Conservation (phyloP, 2,888 invertebrate genomes). For the Cataglyphis livida region DNA sequence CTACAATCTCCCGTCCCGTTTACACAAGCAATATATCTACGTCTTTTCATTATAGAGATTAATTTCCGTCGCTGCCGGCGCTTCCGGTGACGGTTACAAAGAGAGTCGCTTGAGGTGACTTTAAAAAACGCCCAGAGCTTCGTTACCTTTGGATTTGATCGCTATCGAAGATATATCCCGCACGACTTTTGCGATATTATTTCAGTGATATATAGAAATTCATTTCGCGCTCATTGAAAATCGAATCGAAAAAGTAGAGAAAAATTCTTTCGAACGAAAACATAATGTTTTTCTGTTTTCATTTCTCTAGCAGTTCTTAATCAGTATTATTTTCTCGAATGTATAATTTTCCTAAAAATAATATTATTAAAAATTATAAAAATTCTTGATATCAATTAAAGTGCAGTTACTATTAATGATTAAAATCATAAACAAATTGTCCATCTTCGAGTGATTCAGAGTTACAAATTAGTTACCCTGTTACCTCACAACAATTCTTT, state of each 20-base stretch:
- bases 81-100: slow-evolving; percentile 28
- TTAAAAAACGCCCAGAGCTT: slow-evolving; percentile 13
- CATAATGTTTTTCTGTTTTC: not conserved
- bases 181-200: slow-evolving; percentile 17
- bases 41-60: slow-evolving; percentile 59
- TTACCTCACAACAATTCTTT: not conserved
- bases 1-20: slow-evolving; percentile 41
- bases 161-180: not conserved
- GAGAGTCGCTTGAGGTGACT: not conserved
- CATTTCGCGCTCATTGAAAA: slow-evolving; percentile 13
- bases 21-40: slow-evolving; percentile 36
- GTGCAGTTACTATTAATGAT: not conserved
- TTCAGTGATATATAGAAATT: slow-evolving; percentile 17
- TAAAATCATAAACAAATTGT: not conserved
- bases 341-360: not conserved
- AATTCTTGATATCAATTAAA: not conserved
- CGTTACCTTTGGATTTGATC: slow-evolving; percentile 29
- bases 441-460: not conserved
- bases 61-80: slow-evolving; percentile 45
- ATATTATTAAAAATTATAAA: not conserved
- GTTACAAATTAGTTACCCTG: not conserved
- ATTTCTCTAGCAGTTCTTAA: not conserved
- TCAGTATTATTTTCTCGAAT: not conserved
- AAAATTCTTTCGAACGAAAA: not conserved
- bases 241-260: not conserved